phyloP scores from a whole-genome alignment of 2,113 vertebrate genomes.

The Notothenia rossii region DNA sequence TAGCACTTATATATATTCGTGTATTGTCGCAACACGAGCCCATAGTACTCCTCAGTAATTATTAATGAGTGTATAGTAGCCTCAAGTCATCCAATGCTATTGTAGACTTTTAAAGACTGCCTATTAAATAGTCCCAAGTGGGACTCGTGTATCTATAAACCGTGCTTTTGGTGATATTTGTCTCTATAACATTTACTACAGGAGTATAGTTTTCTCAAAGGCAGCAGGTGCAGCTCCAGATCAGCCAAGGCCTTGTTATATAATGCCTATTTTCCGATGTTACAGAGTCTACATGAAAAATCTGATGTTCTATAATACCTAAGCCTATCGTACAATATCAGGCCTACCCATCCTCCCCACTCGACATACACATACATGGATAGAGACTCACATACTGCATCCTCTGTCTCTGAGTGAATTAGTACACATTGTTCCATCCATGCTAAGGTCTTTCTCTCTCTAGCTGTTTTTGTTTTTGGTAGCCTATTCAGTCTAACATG shows the following conservation, averaged over 20 bases:
- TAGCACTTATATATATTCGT: background rate
- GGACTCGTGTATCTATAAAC: background rate
- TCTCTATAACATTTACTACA: background rate
- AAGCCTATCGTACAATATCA: constrained; percentile 47
- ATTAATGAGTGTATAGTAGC: background rate
- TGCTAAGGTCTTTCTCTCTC: constrained; percentile 19
- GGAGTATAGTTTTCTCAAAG: background rate
- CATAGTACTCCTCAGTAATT: background rate
- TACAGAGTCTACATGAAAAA: constrained; percentile 5
- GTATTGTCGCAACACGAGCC: background rate
- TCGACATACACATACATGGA: constrained; percentile 17
- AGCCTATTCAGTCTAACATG: background rate
- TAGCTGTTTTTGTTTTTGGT: background rate
- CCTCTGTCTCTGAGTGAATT: constrained; percentile 61
- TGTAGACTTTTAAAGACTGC: background rate
- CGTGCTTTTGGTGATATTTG: background rate
- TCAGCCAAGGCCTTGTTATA: constrained; percentile 41
- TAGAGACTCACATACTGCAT: constrained; percentile 41
- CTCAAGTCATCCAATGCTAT: background rate
- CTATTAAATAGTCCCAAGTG: background rate
- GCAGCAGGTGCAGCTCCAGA: constrained; percentile 22
- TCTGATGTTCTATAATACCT: constrained; percentile 43
- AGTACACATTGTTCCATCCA: constrained; percentile 65
- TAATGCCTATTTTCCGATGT: constrained; percentile 34
- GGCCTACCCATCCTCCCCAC: background rate